These are phyloP conservation scores for Plagodis pulveraria DNA, from an alignment of 2,888 invertebrate genomes.

Conservation along the genomic window DNA sequence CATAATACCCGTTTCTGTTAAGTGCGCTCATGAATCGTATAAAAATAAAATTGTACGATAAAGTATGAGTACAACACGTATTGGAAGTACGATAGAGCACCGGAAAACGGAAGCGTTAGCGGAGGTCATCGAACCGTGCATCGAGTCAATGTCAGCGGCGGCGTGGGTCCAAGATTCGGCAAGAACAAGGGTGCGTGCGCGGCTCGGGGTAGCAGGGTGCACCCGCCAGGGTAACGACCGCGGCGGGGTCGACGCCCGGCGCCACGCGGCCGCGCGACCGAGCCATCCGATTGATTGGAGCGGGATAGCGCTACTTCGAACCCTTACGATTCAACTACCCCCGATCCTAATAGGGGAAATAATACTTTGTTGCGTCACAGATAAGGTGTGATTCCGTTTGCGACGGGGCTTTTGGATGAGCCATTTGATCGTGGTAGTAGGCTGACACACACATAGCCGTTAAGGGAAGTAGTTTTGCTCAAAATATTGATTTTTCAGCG, in stretches of 20 bases:
- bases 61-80: slow-evolving; percentile 34
- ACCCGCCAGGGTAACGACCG: slow-evolving; percentile 80
- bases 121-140: slow-evolving; percentile 70
- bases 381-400: slow-evolving; percentile 70
- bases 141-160: slow-evolving; percentile 79
- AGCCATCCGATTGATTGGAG: slow-evolving; percentile 81
- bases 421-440: slow-evolving; percentile 45
- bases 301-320: slow-evolving; percentile 69
- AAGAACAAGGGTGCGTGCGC: slow-evolving; percentile 75
- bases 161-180: slow-evolving; percentile 76
- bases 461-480: slow-evolving; percentile 84
- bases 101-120: slow-evolving; percentile 72
- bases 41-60: slow-evolving; percentile 46
- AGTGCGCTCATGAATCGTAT: slow-evolving; percentile 38
- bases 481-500: slow-evolving; percentile 85
- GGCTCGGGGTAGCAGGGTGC: slow-evolving; percentile 81
- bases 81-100: slow-evolving; percentile 57
- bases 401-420: slow-evolving; percentile 42
- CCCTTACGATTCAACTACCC: slow-evolving; percentile 77
- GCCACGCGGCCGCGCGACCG: slow-evolving; percentile 79
- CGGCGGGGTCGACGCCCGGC: slow-evolving; percentile 77
- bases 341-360: slow-evolving; percentile 59
- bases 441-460: slow-evolving; percentile 67
- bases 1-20: slow-evolving; percentile 39
- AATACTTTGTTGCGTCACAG: slow-evolving; percentile 61